Conservation (phyloP, 2,888 invertebrate species). For the Diarsia rubi region DNA sequence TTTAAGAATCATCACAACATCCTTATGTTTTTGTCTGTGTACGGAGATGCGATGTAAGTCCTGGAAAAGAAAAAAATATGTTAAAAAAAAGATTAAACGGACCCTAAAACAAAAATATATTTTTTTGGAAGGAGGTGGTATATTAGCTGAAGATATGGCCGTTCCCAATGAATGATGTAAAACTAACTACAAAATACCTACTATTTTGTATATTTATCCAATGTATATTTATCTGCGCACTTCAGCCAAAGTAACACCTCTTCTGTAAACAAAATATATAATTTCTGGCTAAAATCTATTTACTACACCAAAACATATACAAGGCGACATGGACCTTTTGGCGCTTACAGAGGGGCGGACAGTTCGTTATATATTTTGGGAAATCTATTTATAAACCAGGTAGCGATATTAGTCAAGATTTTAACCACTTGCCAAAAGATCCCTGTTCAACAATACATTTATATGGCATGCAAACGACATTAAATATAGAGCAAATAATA, state of each 20-base stretch:
- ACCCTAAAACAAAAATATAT: neutral
- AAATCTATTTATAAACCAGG: neutral
- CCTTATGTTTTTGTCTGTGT: constrained; percentile 92
- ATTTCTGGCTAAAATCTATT: constrained; percentile 39
- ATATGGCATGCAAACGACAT: constrained; percentile 59
- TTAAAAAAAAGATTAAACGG: neutral
- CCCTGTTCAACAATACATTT: neutral
- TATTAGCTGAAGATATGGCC: constrained; percentile 57
- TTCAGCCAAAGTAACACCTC: constrained; percentile 57
- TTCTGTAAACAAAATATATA: constrained; percentile 53
- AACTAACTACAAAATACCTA: constrained; percentile 36
- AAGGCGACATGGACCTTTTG: neutral
- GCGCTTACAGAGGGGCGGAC: neutral
- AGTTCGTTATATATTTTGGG: neutral
- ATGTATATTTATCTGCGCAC: constrained; percentile 48
- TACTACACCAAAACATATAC: constrained; percentile 27
- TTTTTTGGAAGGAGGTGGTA: constrained; percentile 47
- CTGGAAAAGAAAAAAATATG: constrained; percentile 84
- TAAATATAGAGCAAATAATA: constrained; percentile 16
- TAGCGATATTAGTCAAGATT: neutral
- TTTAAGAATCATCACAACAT: constrained; percentile 87
- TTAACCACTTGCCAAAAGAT: neutral
- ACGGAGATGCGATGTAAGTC: constrained; percentile 92
- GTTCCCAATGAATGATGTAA: constrained; percentile 26
- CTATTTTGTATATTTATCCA: constrained; percentile 38